Conservation (phyloP, 2,797 vertebrate species). For the Phalloptychus januarius region DNA sequence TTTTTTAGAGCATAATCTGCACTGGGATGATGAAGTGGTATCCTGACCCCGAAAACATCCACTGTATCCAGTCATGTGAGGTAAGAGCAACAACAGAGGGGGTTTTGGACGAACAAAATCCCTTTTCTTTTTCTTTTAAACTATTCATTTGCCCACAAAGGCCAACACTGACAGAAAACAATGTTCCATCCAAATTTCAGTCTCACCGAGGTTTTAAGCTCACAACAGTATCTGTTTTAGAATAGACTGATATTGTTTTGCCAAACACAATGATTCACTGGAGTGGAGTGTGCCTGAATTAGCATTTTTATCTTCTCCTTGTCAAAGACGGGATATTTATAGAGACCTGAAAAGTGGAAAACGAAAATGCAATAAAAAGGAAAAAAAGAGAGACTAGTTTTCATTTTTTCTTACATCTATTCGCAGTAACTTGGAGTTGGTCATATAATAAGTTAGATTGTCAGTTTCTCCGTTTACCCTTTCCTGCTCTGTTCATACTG, state of each 20-base stretch:
- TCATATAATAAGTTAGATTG: not conserved
- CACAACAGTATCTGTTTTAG: slow-evolving; percentile 36
- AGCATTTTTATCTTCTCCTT: not conserved
- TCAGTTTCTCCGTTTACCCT: slow-evolving; percentile 2
- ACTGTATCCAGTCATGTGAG: slow-evolving; percentile 96
- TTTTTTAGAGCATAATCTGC: slow-evolving; percentile 88
- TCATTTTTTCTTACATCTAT: not conserved
- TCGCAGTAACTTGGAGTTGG: not conserved
- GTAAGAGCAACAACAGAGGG: slow-evolving; percentile 76
- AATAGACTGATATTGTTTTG: slow-evolving; percentile 17
- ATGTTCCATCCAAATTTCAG: slow-evolving; percentile 22
- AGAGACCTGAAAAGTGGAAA: not conserved
- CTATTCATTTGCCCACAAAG: not conserved
- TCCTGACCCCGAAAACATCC: slow-evolving; percentile 86
- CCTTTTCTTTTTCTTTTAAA: not conserved
- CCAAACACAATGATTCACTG: slow-evolving; percentile 20
- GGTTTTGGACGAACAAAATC: slow-evolving; percentile 7
- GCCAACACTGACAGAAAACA: slow-evolving; percentile 11
- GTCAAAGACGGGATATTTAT: slow-evolving; percentile 16
- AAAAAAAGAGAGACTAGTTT: not conserved
- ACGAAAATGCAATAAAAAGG: not conserved
- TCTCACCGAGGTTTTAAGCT: slow-evolving; percentile 9
- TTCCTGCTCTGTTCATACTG: slow-evolving; percentile 35
- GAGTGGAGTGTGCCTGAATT: slow-evolving; percentile 6
- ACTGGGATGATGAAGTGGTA: slow-evolving; percentile 91